Percentiles rank a stretch among this genome's conserved stretches.
phyloP scores from a whole-genome alignment of 2,113 vertebrate species.

The Percina caprodes region DNA sequence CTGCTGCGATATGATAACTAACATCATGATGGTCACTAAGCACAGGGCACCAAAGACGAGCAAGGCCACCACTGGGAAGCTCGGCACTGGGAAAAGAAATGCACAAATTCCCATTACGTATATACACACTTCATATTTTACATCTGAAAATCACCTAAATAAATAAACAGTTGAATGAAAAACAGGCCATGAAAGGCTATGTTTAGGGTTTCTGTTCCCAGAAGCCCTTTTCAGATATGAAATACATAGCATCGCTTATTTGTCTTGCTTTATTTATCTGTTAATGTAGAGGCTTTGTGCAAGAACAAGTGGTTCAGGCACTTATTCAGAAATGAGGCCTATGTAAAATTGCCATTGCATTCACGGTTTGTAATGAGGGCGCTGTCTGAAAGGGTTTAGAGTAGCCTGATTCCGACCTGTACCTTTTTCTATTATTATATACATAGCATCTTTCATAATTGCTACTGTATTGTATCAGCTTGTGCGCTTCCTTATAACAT shows the following conservation, averaged over 20 bases:
- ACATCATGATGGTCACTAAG: conserved; percentile 84
- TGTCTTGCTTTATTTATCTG: neutral
- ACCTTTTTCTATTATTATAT: neutral
- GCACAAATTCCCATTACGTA: neutral
- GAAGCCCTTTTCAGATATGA: neutral
- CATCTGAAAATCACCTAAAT: neutral
- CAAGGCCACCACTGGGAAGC: conserved; percentile 86
- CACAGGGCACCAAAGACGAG: conserved; percentile 87
- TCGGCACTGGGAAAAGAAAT: conserved; percentile 82
- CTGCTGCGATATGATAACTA: conserved; percentile 89
- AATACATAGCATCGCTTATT: neutral
- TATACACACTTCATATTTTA: too few species aligned
- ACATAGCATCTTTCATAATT: too few species aligned
- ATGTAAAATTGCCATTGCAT: too few species aligned
- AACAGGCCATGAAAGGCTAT: neutral
- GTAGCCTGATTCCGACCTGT: neutral
- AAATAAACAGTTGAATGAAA: neutral
- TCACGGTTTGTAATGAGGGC: too few species aligned
- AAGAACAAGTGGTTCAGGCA: too few species aligned
- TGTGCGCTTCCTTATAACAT: too few species aligned
- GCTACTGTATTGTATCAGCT: too few species aligned
- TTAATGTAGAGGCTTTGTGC: neutral
- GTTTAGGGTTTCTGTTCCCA: neutral
- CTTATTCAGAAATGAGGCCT: too few species aligned
- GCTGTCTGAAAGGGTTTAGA: neutral